Percentiles rank a stretch among this genome's conserved stretches.
Conservation (phyloP, 2,888 invertebrate genomes). For the Eurytoma adleriae region DNA sequence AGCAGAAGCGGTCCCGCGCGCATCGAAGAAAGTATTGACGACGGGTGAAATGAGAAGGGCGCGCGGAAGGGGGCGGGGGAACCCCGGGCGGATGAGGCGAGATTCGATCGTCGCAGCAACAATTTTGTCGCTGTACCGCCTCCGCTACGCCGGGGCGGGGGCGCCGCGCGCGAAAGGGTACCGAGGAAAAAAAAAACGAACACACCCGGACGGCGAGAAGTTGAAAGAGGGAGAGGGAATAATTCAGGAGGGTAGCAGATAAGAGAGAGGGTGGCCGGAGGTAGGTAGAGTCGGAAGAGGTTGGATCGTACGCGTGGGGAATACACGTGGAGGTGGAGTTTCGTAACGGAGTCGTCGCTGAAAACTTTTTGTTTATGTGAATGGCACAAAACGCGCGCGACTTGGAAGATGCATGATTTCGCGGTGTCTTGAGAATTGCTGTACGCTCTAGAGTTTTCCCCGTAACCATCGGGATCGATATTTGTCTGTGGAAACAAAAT, state of each 20-base stretch:
- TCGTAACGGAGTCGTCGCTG: slow-evolving; percentile 18
- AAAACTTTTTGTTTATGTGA: slow-evolving; percentile 42
- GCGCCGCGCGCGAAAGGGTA: slow-evolving; percentile 7
- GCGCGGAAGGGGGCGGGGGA: slow-evolving; percentile 10
- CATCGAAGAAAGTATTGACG: slow-evolving; percentile 28
- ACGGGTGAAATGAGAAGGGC: not conserved
- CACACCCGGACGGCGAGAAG: not conserved
- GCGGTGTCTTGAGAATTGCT: slow-evolving; percentile 10
- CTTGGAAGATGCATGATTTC: slow-evolving; percentile 30
- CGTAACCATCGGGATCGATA: no score
- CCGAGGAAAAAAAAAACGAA: slow-evolving; percentile 16
- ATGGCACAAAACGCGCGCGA: not conserved
- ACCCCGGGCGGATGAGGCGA: slow-evolving; percentile 31
- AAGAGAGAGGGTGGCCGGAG: slow-evolving; percentile 6
- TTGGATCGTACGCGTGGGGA: slow-evolving; percentile 30
- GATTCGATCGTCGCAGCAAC: slow-evolving; percentile 49
- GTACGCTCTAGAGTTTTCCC: no score
- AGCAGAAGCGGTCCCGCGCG: not conserved
- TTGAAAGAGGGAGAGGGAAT: slow-evolving; percentile 46
- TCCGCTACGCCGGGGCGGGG: slow-evolving; percentile 18
- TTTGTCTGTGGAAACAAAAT: no score
- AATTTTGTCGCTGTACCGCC: slow-evolving; percentile 56
- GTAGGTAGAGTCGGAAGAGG: slow-evolving; percentile 3
- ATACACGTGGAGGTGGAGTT: slow-evolving; percentile 23
- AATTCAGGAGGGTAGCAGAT: slow-evolving; percentile 41